Conservation (phyloP, 2,113 vertebrate genomes). For the Nothobranchius kuhntae region DNA sequence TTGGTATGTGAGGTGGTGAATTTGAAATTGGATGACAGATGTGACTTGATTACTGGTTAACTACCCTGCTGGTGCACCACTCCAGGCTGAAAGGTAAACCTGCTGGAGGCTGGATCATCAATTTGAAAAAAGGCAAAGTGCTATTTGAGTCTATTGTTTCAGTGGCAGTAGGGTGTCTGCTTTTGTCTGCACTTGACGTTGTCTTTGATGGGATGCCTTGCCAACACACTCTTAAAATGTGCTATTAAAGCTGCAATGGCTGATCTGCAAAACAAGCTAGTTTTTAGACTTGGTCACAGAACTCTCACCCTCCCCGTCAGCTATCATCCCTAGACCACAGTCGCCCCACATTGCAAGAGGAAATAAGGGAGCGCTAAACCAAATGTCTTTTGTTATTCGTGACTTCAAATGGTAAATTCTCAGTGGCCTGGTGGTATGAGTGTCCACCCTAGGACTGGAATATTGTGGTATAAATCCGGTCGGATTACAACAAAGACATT, state of each 20-base stretch:
- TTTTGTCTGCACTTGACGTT: slow-evolving; percentile 20
- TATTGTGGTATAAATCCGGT: too few relatives aligned
- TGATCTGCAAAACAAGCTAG: too few relatives aligned
- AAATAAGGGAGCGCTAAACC: too few relatives aligned
- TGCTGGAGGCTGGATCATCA: slow-evolving; percentile 53
- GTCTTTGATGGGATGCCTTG: slow-evolving; percentile 35
- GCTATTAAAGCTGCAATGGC: neutral
- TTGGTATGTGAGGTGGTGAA: slow-evolving; percentile 42
- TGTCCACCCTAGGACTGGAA: too few relatives aligned
- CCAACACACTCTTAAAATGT: slow-evolving; percentile 29
- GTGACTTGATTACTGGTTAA: slow-evolving; percentile 73
- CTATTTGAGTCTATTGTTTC: slow-evolving; percentile 61
- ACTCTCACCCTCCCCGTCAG: too few relatives aligned
- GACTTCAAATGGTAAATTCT: too few relatives aligned
- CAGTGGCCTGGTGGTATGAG: too few relatives aligned
- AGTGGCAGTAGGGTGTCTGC: slow-evolving; percentile 19
- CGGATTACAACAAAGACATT: too few relatives aligned
- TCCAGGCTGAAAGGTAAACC: slow-evolving; percentile 51
- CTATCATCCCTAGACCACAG: too few relatives aligned
- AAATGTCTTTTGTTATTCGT: too few relatives aligned
- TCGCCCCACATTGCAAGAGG: too few relatives aligned
- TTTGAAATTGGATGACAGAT: slow-evolving; percentile 69
- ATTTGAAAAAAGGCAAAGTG: slow-evolving; percentile 50
- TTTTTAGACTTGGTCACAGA: too few relatives aligned
- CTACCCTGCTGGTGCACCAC: slow-evolving; percentile 57